These are phyloP conservation scores for Ia io DNA, from an alignment of 2,113 vertebrate genomes.

Conservation along the genomic window DNA sequence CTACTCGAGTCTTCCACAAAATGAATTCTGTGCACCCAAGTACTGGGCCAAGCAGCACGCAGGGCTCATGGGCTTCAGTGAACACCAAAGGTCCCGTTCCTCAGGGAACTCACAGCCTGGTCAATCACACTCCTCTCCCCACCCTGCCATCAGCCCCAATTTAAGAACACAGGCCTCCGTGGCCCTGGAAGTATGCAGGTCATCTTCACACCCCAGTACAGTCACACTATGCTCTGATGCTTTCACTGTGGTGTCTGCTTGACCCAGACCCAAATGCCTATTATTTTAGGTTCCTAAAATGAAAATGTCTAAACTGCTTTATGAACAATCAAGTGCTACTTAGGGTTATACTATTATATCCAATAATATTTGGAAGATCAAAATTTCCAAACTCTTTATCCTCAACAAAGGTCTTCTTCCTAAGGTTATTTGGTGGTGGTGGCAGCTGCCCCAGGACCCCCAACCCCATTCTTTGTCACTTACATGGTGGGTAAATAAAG, in stretches of 20 bases:
- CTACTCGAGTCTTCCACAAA: background rate
- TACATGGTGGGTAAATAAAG: rapidly evolving
- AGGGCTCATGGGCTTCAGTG: background rate
- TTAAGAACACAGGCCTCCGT: background rate
- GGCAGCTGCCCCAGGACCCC: background rate
- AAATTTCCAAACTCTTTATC: background rate
- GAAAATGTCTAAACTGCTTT: background rate
- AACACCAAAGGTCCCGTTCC: background rate
- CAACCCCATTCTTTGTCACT: background rate
- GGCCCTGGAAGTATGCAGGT: background rate
- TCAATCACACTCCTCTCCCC: background rate
- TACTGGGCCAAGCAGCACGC: rapidly evolving
- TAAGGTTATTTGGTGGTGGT: background rate
- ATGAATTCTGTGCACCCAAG: background rate
- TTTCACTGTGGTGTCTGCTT: too few species aligned
- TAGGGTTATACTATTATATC: background rate
- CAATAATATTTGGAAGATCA: background rate
- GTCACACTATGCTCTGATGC: background rate
- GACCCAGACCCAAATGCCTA: background rate
- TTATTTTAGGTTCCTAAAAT: background rate
- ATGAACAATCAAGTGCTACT: background rate
- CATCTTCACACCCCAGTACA: background rate
- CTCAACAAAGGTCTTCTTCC: background rate
- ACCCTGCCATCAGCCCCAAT: background rate
- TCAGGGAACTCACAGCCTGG: rapidly evolving